These are phyloP conservation scores for Fundulus diaphanus DNA, from an alignment of 2,797 vertebrate genomes.

Conservation along the genomic window DNA sequence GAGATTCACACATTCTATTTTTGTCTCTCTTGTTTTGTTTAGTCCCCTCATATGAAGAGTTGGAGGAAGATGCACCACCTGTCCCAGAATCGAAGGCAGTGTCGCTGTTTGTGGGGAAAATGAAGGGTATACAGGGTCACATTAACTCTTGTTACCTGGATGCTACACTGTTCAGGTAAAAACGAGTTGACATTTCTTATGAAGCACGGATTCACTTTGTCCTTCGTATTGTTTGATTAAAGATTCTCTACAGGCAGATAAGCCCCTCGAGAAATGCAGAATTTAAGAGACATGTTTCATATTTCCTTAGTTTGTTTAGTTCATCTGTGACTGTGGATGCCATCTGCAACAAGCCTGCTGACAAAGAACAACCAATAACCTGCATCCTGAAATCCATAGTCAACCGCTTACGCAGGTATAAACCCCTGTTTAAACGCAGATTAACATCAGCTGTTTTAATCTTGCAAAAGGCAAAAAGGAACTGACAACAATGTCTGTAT, in stretches of 20 bases:
- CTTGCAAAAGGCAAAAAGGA: neutral
- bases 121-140: conserved; percentile 87
- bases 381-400: conserved; percentile 81
- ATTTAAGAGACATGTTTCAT: conserved; percentile 16
- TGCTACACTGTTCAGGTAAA: conserved; percentile 85
- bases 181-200: conserved; percentile 5
- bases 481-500: too few relatives aligned
- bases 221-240: neutral
- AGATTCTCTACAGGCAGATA: conserved; percentile 2
- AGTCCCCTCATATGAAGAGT: conserved; percentile 71
- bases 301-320: conserved; percentile 81
- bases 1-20: neutral
- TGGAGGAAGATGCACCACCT: conserved; percentile 69
- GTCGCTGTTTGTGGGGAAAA: conserved; percentile 78
- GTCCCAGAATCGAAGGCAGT: conserved; percentile 73
- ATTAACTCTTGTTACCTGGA: conserved; percentile 88
- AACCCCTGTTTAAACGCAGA: neutral
- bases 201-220: conserved; percentile 6
- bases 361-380: conserved; percentile 65
- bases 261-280: conserved; percentile 10
- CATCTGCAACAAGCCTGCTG: conserved; percentile 71
- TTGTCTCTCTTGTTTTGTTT: conserved; percentile 27
- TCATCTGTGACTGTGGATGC: conserved; percentile 79
- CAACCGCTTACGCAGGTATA: conserved; percentile 83
- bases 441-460: neutral